phyloP scores from a whole-genome alignment of 2,888 invertebrate genomes.

The Trissonchulus latispiculum region DNA sequence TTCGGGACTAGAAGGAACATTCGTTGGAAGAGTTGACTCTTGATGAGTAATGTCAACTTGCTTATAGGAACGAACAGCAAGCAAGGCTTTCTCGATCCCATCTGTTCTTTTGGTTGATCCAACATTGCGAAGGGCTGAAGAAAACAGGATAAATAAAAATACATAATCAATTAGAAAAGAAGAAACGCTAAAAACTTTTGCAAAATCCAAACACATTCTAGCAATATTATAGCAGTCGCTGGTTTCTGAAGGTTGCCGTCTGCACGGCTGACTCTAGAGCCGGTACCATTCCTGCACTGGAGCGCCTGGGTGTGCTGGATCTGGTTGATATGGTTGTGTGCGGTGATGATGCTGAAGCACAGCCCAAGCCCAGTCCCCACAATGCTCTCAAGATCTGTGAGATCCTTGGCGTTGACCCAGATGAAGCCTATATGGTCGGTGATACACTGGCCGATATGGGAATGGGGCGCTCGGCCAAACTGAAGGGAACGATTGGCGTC shows the following conservation, averaged over 20 bases:
- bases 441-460: slow-evolving; percentile 48
- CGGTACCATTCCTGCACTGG: slow-evolving; percentile 25
- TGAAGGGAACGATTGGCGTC: slow-evolving; percentile 47
- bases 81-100: too few relatives aligned
- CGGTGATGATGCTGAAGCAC: slow-evolving; percentile 46
- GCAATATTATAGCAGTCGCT: too few relatives aligned
- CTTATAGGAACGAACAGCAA: too few relatives aligned
- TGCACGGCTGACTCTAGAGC: slow-evolving; percentile 47
- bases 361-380: slow-evolving; percentile 47
- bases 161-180: too few relatives aligned
- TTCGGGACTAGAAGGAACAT: too few relatives aligned
- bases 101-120: too few relatives aligned
- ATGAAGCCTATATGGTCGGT: slow-evolving; percentile 47
- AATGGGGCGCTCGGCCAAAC: slow-evolving; percentile 46
- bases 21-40: not conserved
- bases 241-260: slow-evolving; percentile 48
- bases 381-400: slow-evolving; percentile 40
- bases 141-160: too few relatives aligned
- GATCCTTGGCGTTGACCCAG: not conserved
- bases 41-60: not conserved
- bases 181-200: too few relatives aligned
- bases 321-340: slow-evolving; percentile 46
- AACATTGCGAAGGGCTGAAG: too few relatives aligned
- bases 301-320: not conserved
- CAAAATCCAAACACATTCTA: too few relatives aligned